Evolutionary conservation across 30 jellyfish, hydroid and myxozoan species (phyloP).

Genomic region (Turritopsis dohrnii): DNA sequence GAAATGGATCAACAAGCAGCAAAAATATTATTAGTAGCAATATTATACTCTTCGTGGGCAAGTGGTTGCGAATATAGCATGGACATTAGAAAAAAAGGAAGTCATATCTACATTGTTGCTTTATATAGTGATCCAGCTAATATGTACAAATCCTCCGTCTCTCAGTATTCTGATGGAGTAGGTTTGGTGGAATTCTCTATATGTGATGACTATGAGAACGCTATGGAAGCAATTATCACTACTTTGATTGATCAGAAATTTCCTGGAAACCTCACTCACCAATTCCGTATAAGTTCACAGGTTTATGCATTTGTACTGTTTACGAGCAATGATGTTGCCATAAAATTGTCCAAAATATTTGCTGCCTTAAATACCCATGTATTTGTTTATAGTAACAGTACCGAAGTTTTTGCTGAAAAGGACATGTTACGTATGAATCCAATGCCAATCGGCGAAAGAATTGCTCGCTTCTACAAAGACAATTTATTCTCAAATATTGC

Average conservation of each 20-base stretch:
- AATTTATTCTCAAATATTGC: background rate
- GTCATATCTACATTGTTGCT: background rate
- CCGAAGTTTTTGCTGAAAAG: background rate
- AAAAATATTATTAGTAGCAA: background rate
- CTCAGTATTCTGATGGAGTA: background rate
- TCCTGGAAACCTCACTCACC: background rate
- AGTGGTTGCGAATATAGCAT: background rate
- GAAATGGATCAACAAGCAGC: background rate
- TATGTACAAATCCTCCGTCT: background rate
- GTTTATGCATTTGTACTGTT: background rate
- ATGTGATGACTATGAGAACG: background rate
- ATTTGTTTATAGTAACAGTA: background rate
- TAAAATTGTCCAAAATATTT: background rate
- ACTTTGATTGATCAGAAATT: background rate
- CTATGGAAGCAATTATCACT: background rate
- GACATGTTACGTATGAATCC: background rate
- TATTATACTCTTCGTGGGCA: background rate
- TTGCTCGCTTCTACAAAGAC: background rate
- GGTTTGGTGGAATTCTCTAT: background rate
- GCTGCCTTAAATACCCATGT: background rate
- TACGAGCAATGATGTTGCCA: background rate
- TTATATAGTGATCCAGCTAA: background rate
- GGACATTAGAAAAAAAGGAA: background rate
- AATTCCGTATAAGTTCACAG: background rate
- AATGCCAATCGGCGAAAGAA: background rate